Percentiles rank a stretch among this genome's conserved stretches.
Evolutionary conservation across 2,797 vertebrate genomes (phyloP).

Genomic region (Nannoperca obscura): DNA sequence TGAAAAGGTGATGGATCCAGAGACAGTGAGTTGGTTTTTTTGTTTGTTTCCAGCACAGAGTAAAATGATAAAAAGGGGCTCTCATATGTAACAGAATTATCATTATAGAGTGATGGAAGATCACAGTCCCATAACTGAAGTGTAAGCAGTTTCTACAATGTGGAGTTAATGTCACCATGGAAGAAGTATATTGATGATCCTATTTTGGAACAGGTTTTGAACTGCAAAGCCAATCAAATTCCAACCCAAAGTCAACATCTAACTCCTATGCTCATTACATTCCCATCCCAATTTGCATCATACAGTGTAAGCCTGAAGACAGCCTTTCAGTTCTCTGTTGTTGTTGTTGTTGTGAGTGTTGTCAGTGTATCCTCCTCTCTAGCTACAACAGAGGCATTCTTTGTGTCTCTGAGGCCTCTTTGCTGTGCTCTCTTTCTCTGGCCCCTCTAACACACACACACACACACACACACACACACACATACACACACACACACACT

Average conservation of each 20-base stretch:
- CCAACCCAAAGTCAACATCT: conserved; percentile 3
- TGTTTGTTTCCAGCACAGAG: not conserved
- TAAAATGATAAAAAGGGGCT: not conserved
- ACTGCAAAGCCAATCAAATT: conserved; percentile 25
- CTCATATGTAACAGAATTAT: not conserved
- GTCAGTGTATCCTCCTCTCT: conserved; percentile 43
- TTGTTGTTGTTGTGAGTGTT: conserved; percentile 53
- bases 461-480: conserved; percentile 20
- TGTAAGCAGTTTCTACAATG: not conserved
- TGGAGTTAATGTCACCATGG: not conserved
- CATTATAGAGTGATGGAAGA: not conserved
- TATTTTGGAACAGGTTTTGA: conserved; percentile 14
- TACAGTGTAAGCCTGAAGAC: conserved; percentile 40
- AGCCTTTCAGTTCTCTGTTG: conserved; percentile 56
- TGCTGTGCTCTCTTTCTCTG: conserved; percentile 49
- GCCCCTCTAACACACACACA: conserved; percentile 45
- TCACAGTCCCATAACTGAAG: not conserved
- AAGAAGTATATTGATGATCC: not conserved
- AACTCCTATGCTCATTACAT: conserved; percentile 23
- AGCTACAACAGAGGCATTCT: conserved; percentile 70
- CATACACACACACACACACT: conserved; percentile 26
- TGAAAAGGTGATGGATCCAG: not conserved
- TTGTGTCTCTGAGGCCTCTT: conserved; percentile 69
- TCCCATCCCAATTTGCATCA: conserved; percentile 30
- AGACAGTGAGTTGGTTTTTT: not conserved